Base-by-base conservation (phyloP, 1,140 invertebrate genomes). In the Euura saliciscinereae region DNA sequence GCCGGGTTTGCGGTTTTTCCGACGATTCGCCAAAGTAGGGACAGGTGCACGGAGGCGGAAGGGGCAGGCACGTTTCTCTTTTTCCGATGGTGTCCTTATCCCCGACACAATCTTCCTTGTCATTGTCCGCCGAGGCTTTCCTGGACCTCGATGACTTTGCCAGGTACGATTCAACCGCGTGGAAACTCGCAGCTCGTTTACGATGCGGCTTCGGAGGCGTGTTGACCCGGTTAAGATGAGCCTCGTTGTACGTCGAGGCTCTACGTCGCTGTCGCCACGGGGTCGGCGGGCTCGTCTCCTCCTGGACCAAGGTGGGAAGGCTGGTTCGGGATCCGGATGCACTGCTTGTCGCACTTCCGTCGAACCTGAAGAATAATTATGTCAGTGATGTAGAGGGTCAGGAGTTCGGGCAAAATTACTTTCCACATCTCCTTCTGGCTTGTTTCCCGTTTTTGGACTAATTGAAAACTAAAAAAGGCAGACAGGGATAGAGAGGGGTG, bases 1-100 rank as follows among this genome's bases (percentile, higher is more conserved):
- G 86, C 8, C 84, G 83, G 0, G 86, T 84, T 1, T 85, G 77
- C 6, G 81, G 75, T 78, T 88, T 88, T 45, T 90, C 89, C 3
- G 81, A 68, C 81, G 89, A 71, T 89, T 92, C 90, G 1, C 93
- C 93, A 78, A 95, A 94, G 77, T 94, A 94, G 0, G 94, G 93
- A 78, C 93, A 94, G 0, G 92, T 94, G 81, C 93, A 95, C 0
- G 93, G 92, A 2, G 92, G 92, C 2, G 92, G 92, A 44, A 94
- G 78, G 7, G 90, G 84, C 43, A 92, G 78, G 67, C 89, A 88
- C 66, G 89, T 87, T 75, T 87, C 74, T 68, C 11, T 43, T 70
- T 7, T 51, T 13, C 28, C 71, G 65, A 10, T 64, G 74, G 51
- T 70, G 67, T 10, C 68, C 66, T 72, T 75, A 10, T 80, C 71